A percentile compares a stretch with the other conserved stretches of the same genome.
phyloP scores from a whole-genome alignment of 2,888 invertebrate genomes.

The Apamea sordens region DNA sequence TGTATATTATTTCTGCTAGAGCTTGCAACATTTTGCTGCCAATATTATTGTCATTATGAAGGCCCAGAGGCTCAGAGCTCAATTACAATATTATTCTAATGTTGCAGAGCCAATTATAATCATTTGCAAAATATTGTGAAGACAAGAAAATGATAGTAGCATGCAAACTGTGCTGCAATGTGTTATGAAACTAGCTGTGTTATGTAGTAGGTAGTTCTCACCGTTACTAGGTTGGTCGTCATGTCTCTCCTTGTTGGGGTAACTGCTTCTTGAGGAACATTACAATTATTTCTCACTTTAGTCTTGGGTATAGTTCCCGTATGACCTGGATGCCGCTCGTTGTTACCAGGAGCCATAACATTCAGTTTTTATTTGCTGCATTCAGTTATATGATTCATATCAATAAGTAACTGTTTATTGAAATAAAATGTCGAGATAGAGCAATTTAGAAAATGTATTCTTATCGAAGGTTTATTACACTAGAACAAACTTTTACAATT shows the following conservation, averaged over 20 bases:
- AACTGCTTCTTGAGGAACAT: conserved; percentile 91
- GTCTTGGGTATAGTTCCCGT: conserved; percentile 93
- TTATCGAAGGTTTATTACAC: conserved; percentile 18
- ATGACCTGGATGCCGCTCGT: conserved; percentile 87
- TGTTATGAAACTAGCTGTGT: not conserved
- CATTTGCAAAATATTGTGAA: conserved; percentile 19
- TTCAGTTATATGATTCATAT: conserved; percentile 68
- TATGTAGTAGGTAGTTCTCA: conserved; percentile 68
- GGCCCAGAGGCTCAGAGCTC: not conserved
- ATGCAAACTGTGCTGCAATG: conserved; percentile 12
- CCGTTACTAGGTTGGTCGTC: conserved; percentile 88
- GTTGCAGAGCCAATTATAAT: not conserved
- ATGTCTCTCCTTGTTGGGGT: conserved; percentile 91
- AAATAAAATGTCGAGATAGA: conserved; percentile 50
- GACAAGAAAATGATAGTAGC: conserved; percentile 16
- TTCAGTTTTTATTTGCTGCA: conserved; percentile 70
- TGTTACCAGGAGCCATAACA: conserved; percentile 89
- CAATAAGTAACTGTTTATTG: conserved; percentile 53
- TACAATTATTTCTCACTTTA: conserved; percentile 91
- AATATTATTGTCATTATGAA: not conserved
- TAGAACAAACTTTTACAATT: conserved; percentile 34
- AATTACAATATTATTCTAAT: not conserved
- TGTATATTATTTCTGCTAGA: not conserved
- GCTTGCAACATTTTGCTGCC: not conserved
- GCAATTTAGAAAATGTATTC: conserved; percentile 34